phyloP scores from a whole-genome alignment of 2,113 vertebrate species.

The Python bivittatus region DNA sequence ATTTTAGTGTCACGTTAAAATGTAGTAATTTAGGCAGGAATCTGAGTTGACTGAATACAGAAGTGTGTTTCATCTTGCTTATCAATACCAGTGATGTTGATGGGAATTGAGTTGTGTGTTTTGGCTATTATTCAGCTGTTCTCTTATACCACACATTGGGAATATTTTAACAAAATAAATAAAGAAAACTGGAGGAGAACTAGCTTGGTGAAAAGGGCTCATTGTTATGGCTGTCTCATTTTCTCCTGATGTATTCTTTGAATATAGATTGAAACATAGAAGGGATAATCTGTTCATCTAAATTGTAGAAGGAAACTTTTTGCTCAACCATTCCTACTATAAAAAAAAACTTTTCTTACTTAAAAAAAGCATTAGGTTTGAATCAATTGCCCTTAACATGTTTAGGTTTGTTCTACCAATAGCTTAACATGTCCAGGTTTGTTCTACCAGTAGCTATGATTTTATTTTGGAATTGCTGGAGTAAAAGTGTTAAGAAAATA shows the following conservation, averaged over 20 bases:
- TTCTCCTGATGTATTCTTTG: not conserved
- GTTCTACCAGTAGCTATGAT: not conserved
- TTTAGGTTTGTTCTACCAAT: not conserved
- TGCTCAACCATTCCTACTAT: rapidly evolving
- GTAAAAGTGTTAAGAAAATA: not conserved
- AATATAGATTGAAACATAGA: not conserved
- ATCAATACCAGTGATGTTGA: not conserved
- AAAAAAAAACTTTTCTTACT: not conserved
- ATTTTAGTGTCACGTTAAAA: not conserved
- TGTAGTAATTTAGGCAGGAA: not conserved
- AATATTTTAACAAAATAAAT: not conserved
- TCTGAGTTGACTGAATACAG: not conserved
- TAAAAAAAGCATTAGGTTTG: not conserved
- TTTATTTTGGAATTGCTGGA: not conserved
- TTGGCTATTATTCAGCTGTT: not conserved
- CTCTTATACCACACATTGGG: not conserved
- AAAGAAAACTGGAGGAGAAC: not conserved
- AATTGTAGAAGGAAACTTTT: not conserved
- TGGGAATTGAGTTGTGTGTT: not conserved
- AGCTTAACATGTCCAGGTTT: not conserved
- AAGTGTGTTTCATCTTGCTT: not conserved
- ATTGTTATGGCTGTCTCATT: not conserved
- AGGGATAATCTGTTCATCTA: not conserved
- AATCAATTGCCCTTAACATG: not conserved
- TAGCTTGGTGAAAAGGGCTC: not conserved